Evolutionary conservation across 2,113 vertebrate genomes (phyloP), one percentile per base, ranked within the genome.

Genomic region (Bos indicus): DNA sequence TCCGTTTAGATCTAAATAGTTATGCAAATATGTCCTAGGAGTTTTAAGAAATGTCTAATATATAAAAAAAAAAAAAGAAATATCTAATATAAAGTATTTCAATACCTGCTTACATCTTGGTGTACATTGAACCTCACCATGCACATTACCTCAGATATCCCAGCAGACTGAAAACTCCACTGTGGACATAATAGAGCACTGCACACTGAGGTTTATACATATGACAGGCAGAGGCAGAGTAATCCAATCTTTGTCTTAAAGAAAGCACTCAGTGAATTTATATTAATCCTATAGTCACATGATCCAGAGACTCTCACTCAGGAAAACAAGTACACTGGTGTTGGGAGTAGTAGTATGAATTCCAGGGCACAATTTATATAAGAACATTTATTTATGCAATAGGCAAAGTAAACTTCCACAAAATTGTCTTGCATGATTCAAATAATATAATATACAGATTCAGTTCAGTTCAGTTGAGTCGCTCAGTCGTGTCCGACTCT

Each of bases 401-500:
- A 40, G 48, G 5, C 2, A 51, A 91, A 71, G 5, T 2, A 51
- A 88, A 60, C 36, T 91, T 84, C 2, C 2, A 21, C 9, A 83
- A 85, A 94, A 71, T 16, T 23, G 1, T 56, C 19, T 97, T 87
- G 3, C 19, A 1, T 89, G 51, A 56, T 36, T 92, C 13, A 90
- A 67, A 40, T 94, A 62, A 40, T 43, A 71, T 25, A 33, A 3
- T 81, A 59, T 4, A 81, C 36, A 9, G 19, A 14, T 77, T 62
- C 28, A 33, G 28, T 62, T 33, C 28, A 59, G 25, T 59, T 59
- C 10, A 62, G 28, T 33, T 62, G 28, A 62, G 6, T 15, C 12
- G 0, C 14, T 62, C 28, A 62, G 2, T 33, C 6, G 1, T 62
- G 14, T 62, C 60, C 0, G 3, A 62, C 60, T 4, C 60, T 62